A percentile compares a stretch with the other conserved stretches of the same genome.
These are phyloP conservation scores for Erinaceus europaeus DNA, from an alignment of 2,113 vertebrate species.

Conservation along the genomic window DNA sequence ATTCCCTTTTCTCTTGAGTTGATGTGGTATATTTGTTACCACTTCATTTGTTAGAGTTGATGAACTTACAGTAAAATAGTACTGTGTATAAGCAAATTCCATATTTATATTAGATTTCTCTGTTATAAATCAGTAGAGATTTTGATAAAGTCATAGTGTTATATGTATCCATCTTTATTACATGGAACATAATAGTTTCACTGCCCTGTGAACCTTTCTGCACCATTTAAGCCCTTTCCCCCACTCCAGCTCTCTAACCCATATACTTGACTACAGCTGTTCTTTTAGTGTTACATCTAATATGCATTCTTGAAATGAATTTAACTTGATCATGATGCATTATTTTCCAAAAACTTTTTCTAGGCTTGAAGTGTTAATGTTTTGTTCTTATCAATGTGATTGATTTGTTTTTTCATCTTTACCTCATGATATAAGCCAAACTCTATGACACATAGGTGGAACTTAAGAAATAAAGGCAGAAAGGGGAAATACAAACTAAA, in stretches of 20 bases:
- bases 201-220: background rate
- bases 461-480: too few relatives aligned
- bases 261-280: background rate
- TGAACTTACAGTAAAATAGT: background rate
- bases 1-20: background rate
- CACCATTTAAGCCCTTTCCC: background rate
- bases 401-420: too few relatives aligned
- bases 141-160: background rate
- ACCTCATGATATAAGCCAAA: too few relatives aligned
- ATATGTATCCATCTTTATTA: background rate
- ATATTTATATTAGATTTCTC: background rate
- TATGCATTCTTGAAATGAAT: background rate
- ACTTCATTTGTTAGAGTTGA: too few relatives aligned
- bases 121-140: background rate
- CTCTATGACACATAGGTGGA: too few relatives aligned
- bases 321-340: background rate
- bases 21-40: background rate
- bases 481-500: too few relatives aligned
- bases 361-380: background rate
- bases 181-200: background rate
- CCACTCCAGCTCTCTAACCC: too few relatives aligned
- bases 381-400: too few relatives aligned
- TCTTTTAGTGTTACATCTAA: background rate
- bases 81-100: background rate
- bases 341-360: background rate